Conservation (phyloP, 2,113 vertebrate genomes). For the Rhodinocichla rosea region DNA sequence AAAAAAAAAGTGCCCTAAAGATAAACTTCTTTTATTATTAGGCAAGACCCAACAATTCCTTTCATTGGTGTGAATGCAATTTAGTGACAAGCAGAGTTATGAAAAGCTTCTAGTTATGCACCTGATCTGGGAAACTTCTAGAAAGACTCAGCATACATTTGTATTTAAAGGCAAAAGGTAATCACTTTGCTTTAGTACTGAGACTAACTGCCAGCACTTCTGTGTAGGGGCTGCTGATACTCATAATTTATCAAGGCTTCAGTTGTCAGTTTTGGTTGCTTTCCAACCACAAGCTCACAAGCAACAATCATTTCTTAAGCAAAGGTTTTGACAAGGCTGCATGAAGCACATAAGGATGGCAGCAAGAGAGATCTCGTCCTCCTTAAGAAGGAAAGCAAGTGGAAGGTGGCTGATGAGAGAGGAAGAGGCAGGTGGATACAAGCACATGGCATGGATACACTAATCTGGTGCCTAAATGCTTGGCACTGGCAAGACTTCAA, state of each 20-base stretch:
- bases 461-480: not conserved
- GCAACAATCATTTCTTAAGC: not conserved
- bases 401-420: not conserved
- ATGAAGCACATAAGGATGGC: not conserved
- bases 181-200: not conserved
- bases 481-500: not conserved
- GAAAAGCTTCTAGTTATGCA: not conserved
- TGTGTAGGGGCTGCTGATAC: not conserved
- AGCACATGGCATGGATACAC: accelerated
- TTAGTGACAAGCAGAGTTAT: not conserved
- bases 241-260: not conserved
- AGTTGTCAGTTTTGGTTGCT: not conserved
- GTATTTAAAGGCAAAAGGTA: not conserved
- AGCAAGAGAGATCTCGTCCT: not conserved
- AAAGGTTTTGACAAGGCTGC: not conserved
- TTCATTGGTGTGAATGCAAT: not conserved
- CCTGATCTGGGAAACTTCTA: not conserved
- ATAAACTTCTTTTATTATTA: not conserved
- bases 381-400: not conserved
- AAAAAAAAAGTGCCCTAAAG: not conserved
- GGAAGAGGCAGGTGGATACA: not conserved
- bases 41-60: not conserved
- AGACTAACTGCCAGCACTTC: not conserved
- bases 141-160: not conserved
- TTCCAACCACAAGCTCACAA: not conserved